Evolutionary conservation across 2,797 vertebrate species (phyloP).

Genomic region (Sphenopsis melanotis): DNA sequence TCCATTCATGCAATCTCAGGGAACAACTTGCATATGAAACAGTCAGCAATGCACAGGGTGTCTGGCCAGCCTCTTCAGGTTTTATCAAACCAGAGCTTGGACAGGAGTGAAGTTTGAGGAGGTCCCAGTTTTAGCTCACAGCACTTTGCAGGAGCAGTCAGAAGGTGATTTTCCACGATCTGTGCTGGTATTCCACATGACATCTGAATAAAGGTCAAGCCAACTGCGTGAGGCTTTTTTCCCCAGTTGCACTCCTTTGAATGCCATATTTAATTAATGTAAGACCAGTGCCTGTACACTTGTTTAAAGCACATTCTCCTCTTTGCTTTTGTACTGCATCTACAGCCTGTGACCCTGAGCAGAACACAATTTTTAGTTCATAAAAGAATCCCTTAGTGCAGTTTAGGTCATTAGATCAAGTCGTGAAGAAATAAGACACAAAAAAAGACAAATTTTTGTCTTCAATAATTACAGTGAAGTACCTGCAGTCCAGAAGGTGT

Average conservation of each 20-base stretch:
- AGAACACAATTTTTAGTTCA: neutral
- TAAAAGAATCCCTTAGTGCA: neutral
- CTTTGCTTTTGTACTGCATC: neutral
- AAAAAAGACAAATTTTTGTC: neutral
- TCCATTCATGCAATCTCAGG: neutral
- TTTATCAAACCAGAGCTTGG: neutral
- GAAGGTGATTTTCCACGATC: neutral
- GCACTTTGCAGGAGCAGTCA: constrained; percentile 9
- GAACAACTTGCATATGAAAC: neutral
- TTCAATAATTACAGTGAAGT: too few relatives aligned
- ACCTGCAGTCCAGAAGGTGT: neutral
- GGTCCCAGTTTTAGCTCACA: neutral
- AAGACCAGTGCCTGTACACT: neutral
- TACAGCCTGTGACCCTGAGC: neutral
- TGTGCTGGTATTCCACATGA: constrained; percentile 10
- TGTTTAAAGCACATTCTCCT: neutral
- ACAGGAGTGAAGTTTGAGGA: neutral
- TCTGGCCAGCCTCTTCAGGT: neutral
- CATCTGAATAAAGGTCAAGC: constrained; percentile 46
- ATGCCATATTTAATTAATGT: constrained; percentile 33
- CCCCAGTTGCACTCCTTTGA: neutral
- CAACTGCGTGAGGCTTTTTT: neutral
- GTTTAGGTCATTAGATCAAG: neutral
- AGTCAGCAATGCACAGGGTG: neutral
- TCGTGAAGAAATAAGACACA: neutral